Evolutionary conservation across 2,113 vertebrate genomes (phyloP), one percentile per base, ranked within the genome.

Genomic region (Corvus cornix): DNA sequence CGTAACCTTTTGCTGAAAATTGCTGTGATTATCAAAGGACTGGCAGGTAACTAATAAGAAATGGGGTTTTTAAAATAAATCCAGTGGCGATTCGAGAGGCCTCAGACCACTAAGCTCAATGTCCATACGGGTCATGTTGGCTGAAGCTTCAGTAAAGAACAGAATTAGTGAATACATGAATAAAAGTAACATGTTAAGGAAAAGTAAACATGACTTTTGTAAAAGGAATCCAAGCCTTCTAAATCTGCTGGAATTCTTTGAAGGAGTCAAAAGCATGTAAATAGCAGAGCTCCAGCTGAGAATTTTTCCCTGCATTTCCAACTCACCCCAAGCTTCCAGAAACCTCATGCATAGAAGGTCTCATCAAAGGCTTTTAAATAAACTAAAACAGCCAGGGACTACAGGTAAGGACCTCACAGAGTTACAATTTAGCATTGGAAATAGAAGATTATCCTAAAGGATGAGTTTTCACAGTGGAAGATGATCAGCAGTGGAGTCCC

Each of bases 201-300:
- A 91, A 93, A 84, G 49, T 73, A 95, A 96, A 94, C 59, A 81
- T 33, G 39, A 83, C 43, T 93, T 90, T 85, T 89, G 64, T 59
- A 53, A 90, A 90, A 95, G 86, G 80, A 95, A 90, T 59, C 52
- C 66, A 44, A 95, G 76, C 64, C 52, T 95, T 82, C 72, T 74
- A 74, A 89, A 96, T 63, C 89, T 84, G 64, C 79, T 89, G 94
- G 88, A 95, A 93, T 95, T 85, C 92, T 96, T 37, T 92, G 90
- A 95, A 92, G 79, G 67, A 80, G 52, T 77, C 86, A 89, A 90
- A 92, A 95, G 64, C 73, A 86, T 55, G 68, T 60, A 85, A 95
- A 73, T 70, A 95, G 70, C 89, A 94, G 86, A 77, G 62, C 86
- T 84, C 78, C 82, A 93, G 90, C 88, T 93, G 92, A 93, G 94